phyloP scores from a whole-genome alignment of 1,140 invertebrate species.

The Lineus longissimus region DNA sequence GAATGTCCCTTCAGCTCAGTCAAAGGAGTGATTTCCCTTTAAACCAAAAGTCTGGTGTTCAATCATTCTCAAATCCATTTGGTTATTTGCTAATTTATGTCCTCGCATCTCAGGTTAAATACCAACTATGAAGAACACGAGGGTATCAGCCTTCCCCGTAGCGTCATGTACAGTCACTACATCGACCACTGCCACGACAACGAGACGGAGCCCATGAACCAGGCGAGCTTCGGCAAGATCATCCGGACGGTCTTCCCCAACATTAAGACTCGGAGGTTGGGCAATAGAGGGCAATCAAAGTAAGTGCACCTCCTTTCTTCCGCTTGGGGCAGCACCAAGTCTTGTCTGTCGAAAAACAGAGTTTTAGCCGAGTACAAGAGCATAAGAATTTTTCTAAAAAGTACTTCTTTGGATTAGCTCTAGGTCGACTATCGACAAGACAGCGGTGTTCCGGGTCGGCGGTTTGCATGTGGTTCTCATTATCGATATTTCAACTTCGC shows the following conservation, averaged over 20 bases:
- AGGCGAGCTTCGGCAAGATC: conserved; percentile 10
- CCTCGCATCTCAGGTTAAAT: not conserved
- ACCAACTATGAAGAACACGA: conserved; percentile 5
- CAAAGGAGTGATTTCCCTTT: too few relatives aligned
- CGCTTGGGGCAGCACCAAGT: not conserved
- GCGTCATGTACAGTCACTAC: conserved; percentile 12
- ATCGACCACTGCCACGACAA: not conserved
- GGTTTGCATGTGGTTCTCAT: too few relatives aligned
- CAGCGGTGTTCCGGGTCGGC: too few relatives aligned
- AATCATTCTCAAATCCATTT: too few relatives aligned
- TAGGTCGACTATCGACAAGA: not conserved
- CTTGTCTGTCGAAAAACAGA: not conserved
- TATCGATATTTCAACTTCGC: too few relatives aligned
- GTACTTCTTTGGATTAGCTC: not conserved
- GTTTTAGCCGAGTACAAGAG: not conserved
- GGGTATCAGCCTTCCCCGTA: conserved; percentile 5
- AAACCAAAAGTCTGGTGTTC: too few relatives aligned
- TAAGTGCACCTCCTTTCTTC: not conserved
- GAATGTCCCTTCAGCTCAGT: too few relatives aligned
- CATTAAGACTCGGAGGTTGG: conserved; percentile 8
- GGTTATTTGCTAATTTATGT: not conserved
- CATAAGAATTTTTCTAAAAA: not conserved
- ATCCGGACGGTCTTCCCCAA: conserved; percentile 6
- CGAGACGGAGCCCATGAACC: conserved; percentile 3
- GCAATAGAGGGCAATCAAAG: conserved; percentile 9